phyloP scores from a whole-genome alignment of 2,888 invertebrate genomes.

The Platycnemis pennipes region DNA sequence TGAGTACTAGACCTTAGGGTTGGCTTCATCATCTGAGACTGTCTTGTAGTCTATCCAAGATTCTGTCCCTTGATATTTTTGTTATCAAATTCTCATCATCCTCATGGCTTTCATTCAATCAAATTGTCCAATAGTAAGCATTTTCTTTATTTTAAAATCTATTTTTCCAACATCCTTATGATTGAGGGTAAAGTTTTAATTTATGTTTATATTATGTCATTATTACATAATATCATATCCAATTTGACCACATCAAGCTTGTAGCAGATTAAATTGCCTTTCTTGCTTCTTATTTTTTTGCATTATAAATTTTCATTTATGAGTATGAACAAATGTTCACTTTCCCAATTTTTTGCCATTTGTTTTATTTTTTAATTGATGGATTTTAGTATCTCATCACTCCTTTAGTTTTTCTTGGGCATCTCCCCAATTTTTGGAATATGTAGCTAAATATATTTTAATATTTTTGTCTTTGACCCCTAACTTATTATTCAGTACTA shows the following conservation, averaged over 20 bases:
- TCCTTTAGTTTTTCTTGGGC: neutral
- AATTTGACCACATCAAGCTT: neutral
- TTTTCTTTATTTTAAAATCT: neutral
- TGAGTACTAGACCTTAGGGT: neutral
- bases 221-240: neutral
- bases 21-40: neutral
- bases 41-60: neutral
- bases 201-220: neutral
- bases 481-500: neutral
- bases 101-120: neutral
- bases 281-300: neutral
- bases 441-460: neutral
- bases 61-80: neutral
- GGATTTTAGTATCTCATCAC: neutral
- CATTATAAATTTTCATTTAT: neutral
- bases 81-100: neutral
- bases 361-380: neutral
- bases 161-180: neutral
- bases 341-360: neutral
- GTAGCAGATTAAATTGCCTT: neutral
- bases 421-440: neutral
- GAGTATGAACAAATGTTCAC: neutral
- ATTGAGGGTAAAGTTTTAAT: neutral
- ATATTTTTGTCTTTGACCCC: neutral
- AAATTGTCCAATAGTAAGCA: neutral